Base-by-base conservation (phyloP, 2,888 invertebrate species). In the Xiphydria camelus region DNA sequence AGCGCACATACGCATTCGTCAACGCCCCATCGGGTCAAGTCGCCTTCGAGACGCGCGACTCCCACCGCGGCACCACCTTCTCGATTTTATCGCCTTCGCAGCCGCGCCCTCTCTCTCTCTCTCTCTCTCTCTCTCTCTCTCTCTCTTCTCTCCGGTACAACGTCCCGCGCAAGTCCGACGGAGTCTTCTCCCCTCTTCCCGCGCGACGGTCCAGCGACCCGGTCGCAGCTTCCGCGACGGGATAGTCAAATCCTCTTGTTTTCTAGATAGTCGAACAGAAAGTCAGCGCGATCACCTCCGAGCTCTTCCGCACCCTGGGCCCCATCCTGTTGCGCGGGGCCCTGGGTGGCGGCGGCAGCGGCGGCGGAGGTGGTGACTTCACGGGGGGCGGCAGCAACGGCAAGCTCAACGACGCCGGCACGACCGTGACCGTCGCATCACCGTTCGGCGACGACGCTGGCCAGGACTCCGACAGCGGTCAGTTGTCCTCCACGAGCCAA, bases 261-360 rank as follows among this genome's bases (percentile, higher is more conserved):
- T 74, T 76, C 61, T 79, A 84, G 88, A 84, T 87, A 70, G 79
- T 89, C 79, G 88, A 88, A 80, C 82, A 84, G 76, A 87, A 86
- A 75, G 85, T 89, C 76, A 88, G 88, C 80, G 81, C 83, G 77
- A 81, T 89, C 70, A 84, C 85, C 55, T 82, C 85, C 73, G 80
- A 83, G 75, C 77, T 91, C 66, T 83, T 91, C 76, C 84, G 87
- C 67, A 81, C 86, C 51, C 82, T 91, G 68, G 91, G 91, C 35
- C 86, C 91, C 26, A 80, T 85, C 48, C 78, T 91, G 58, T 80
- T 89, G 54, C 80, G 83, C 53, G 80, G 81, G 49, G 81, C 83
- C 68, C 78, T 86, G 47, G 80, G 79, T 29, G 73, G 68, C 42
- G 78, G 79, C 50, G 71, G 75, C 39, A 72, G 77, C 41, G 76